phyloP scores from a whole-genome alignment of 2,797 vertebrate species.

The Hoplostethus mediterraneus region DNA sequence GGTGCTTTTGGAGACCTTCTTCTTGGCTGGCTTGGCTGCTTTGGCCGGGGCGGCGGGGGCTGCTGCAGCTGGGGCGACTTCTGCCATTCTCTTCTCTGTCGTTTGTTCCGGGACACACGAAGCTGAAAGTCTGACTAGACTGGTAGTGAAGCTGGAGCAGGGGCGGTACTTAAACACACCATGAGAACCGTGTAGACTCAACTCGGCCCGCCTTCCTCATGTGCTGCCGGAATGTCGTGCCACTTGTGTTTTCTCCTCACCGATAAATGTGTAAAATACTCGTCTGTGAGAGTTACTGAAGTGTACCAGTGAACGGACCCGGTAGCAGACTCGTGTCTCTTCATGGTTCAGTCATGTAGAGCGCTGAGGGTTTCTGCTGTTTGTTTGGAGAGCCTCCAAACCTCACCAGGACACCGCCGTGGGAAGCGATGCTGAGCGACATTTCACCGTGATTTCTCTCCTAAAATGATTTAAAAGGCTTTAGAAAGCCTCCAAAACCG shows the following conservation, averaged over 20 bases:
- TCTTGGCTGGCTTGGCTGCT: not conserved
- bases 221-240: not conserved
- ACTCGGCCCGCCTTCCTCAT: not conserved
- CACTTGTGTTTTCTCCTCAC: constrained; percentile 65
- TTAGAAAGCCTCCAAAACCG: not conserved
- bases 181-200: constrained; percentile 64
- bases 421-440: not conserved
- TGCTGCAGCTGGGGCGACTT: constrained; percentile 38
- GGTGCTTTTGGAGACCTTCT: not conserved
- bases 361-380: not conserved
- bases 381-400: constrained; percentile 22
- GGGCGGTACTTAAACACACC: constrained; percentile 38
- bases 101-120: accelerated
- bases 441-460: constrained; percentile 15
- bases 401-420: not conserved
- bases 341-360: not conserved
- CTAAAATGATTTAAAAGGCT: not conserved
- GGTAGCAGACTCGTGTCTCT: constrained; percentile 11
- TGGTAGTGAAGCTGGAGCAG: not conserved
- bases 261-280: constrained; percentile 5
- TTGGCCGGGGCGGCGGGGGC: not conserved
- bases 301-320: not conserved
- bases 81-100: constrained; percentile 31
- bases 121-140: not conserved
- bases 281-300: not conserved